Conservation (phyloP, 2,797 vertebrate species). For the Chloroceryle amazona region DNA sequence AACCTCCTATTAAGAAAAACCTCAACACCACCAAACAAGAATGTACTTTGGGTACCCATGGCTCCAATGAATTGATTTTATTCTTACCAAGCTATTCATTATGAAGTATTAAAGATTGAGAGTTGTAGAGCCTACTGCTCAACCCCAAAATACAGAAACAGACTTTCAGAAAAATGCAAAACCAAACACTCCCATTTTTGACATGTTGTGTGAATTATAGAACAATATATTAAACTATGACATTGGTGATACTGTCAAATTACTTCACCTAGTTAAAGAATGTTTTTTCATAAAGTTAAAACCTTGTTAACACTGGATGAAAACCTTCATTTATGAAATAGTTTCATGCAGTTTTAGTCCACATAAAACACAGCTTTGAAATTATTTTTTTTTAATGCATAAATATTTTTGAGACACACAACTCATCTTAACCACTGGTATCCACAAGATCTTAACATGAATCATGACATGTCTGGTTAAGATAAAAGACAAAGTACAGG, state of each 20-base stretch:
- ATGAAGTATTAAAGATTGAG: background rate
- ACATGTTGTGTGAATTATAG: accelerated
- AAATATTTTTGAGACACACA: background rate
- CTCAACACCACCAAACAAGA: background rate
- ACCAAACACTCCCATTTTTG: background rate
- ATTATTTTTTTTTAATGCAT: background rate
- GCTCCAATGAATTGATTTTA: background rate
- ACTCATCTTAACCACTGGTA: background rate
- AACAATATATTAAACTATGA: accelerated
- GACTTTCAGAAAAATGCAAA: background rate
- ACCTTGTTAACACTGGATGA: background rate
- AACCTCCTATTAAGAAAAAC: background rate
- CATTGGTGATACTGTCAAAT: background rate
- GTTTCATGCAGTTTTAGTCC: background rate
- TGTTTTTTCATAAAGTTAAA: background rate
- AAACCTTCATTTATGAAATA: background rate
- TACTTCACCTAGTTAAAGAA: background rate
- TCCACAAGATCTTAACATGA: background rate
- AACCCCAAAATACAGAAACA: background rate
- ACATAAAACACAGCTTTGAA: background rate
- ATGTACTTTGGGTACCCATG: background rate
- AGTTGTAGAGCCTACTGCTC: background rate
- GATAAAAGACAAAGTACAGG: background rate
- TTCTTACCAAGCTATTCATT: background rate
- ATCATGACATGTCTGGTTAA: background rate